A percentile compares a stretch with the other conserved stretches of the same genome.
Evolutionary conservation across 1,140 invertebrate genomes (phyloP).

Genomic region (Pemphigus obesinymphae): DNA sequence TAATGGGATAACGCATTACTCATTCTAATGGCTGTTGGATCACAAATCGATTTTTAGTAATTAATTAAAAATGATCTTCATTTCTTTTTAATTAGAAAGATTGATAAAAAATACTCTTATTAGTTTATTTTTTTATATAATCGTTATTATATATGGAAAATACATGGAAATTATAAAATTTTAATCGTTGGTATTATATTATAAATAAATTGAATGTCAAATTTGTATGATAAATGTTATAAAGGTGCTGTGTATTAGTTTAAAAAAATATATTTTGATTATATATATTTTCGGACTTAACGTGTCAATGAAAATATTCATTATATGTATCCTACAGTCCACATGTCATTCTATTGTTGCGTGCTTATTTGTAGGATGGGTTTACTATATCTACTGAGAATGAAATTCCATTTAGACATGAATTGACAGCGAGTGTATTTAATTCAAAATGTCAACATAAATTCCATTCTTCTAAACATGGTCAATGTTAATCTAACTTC

Average conservation of each 20-base stretch:
- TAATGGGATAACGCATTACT: too few relatives aligned
- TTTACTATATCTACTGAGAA: slow-evolving; percentile 10
- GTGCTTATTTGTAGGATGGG: neutral
- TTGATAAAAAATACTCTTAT: too few relatives aligned
- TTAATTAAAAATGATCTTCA: too few relatives aligned
- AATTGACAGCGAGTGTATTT: slow-evolving; percentile 2
- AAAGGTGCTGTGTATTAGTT: neutral
- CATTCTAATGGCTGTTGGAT: too few relatives aligned
- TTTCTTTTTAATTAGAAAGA: too few relatives aligned
- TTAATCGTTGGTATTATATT: too few relatives aligned
- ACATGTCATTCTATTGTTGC: neutral
- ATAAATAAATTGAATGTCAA: too few relatives aligned
- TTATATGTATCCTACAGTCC: neutral
- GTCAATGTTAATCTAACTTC: neutral
- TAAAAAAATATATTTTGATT: neutral
- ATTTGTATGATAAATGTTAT: neutral
- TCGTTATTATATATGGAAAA: too few relatives aligned
- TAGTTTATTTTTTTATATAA: too few relatives aligned
- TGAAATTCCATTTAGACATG: neutral
- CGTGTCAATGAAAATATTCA: neutral
- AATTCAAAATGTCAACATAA: slow-evolving; percentile 24
- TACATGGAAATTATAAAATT: too few relatives aligned
- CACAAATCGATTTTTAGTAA: too few relatives aligned
- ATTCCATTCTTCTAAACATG: neutral
- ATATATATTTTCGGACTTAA: too few relatives aligned